A percentile compares a stretch with the other conserved stretches of the same genome.
These are phyloP conservation scores for Hartigia nigra DNA, from an alignment of 2,888 invertebrate species.

Conservation along the genomic window DNA sequence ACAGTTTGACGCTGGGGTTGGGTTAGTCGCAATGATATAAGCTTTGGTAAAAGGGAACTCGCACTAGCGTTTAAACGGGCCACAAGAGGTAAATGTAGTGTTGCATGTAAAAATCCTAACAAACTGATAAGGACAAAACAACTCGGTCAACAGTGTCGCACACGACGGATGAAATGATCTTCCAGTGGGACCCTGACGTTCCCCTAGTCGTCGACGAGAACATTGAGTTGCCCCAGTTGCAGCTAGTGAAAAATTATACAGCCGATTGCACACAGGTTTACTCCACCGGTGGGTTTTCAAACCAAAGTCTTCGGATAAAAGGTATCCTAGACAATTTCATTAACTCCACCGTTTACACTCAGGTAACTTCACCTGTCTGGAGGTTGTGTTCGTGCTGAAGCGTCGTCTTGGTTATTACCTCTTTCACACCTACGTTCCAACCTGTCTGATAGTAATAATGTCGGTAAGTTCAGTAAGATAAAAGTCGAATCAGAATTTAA, in stretches of 20 bases:
- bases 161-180: constrained; percentile 93
- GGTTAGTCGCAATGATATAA: not conserved
- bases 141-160: constrained; percentile 81
- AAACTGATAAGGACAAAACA: constrained; percentile 36
- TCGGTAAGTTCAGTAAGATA: constrained; percentile 73
- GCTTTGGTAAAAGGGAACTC: not conserved
- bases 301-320: not conserved
- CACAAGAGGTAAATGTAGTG: not conserved
- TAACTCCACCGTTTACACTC: constrained; percentile 26
- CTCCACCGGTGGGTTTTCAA: constrained; percentile 77
- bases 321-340: not conserved
- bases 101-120: not conserved
- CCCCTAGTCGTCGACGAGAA: constrained; percentile 90
- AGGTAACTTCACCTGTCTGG: constrained; percentile 93
- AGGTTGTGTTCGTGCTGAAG: constrained; percentile 90
- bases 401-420: constrained; percentile 90
- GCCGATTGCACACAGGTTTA: constrained; percentile 94
- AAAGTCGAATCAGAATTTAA: not conserved
- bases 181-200: constrained; percentile 92
- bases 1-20: not conserved
- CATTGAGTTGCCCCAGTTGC: constrained; percentile 90
- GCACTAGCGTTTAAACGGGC: not conserved
- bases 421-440: constrained; percentile 94
- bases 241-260: constrained; percentile 87
- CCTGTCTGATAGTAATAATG: constrained; percentile 94